Percentiles rank a stretch among this genome's conserved stretches.
phyloP scores from a whole-genome alignment of 2,888 invertebrate species.

The Hybos culiciformis region DNA sequence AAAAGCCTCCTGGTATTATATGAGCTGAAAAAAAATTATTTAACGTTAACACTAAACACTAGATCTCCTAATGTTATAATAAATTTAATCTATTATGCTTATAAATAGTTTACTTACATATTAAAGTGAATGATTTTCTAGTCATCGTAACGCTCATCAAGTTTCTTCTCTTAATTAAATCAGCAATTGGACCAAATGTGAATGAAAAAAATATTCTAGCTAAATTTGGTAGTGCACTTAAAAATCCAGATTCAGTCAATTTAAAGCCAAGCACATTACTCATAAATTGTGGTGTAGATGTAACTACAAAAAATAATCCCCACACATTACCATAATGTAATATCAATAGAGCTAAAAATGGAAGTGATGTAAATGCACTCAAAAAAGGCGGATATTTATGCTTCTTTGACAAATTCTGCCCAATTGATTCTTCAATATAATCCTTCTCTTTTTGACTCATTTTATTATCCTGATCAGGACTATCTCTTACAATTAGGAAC shows the following conservation, averaged over 20 bases:
- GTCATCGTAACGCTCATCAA: constrained; percentile 41
- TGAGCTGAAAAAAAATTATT: constrained; percentile 34
- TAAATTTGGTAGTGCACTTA: constrained; percentile 57
- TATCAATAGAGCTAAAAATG: constrained; percentile 50
- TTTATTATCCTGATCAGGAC: constrained; percentile 46
- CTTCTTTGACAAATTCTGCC: constrained; percentile 41
- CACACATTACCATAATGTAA: constrained; percentile 65
- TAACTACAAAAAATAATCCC: constrained; percentile 62
- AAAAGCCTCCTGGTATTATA: constrained; percentile 44
- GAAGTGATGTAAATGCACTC: constrained; percentile 45
- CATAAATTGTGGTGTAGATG: constrained; percentile 61
- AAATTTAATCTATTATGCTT: not conserved
- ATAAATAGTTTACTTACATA: constrained; percentile 45
- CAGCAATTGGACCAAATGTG: constrained; percentile 56
- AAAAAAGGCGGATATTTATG: constrained; percentile 53
- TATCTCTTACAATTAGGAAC: constrained; percentile 49
- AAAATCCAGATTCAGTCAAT: constrained; percentile 52
- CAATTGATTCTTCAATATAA: constrained; percentile 47
- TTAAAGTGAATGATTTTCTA: constrained; percentile 50
- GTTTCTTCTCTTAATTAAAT: constrained; percentile 41
- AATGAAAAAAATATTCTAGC: constrained; percentile 54
- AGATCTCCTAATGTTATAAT: too few species aligned
- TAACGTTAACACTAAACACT: too few species aligned
- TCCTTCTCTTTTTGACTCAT: constrained; percentile 48
- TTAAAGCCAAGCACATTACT: constrained; percentile 59